phyloP scores from a whole-genome alignment of 2,797 vertebrate genomes.

The Tapera naevia region DNA sequence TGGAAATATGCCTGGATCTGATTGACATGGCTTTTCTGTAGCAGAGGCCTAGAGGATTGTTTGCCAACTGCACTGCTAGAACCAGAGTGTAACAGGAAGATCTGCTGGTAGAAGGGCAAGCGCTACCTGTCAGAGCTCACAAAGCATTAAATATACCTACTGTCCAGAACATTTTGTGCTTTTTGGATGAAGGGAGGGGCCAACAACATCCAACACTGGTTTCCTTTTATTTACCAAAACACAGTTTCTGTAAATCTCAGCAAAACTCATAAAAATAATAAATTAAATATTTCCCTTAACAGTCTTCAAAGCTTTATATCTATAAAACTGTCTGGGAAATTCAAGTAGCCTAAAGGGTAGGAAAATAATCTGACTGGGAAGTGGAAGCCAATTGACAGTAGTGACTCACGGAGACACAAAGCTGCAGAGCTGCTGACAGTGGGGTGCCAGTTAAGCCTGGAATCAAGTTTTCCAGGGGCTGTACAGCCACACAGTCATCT shows the following conservation, averaged over 20 bases:
- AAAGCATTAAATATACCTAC: neutral
- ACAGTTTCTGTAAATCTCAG: neutral
- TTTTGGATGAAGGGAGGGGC: neutral
- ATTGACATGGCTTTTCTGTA: neutral
- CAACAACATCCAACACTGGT: neutral
- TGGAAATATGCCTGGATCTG: neutral
- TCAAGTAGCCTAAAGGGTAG: neutral
- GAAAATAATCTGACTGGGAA: neutral
- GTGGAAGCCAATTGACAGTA: neutral
- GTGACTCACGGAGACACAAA: neutral
- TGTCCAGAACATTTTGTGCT: neutral
- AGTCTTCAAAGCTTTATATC: conserved; percentile 6
- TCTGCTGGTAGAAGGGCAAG: neutral
- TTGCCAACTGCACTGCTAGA: neutral
- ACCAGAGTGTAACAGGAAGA: neutral
- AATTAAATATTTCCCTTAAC: neutral
- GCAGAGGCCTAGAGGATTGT: neutral
- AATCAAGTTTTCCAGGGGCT: neutral
- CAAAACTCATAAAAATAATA: conserved; percentile 19
- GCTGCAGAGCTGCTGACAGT: neutral
- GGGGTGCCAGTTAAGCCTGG: neutral
- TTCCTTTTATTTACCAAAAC: conserved; percentile 14
- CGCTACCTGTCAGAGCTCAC: neutral
- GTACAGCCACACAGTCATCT: neutral
- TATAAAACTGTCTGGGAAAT: conserved; percentile 18